Base-by-base conservation (phyloP, 2,888 invertebrate genomes). In the Ennomos quercinarius region DNA sequence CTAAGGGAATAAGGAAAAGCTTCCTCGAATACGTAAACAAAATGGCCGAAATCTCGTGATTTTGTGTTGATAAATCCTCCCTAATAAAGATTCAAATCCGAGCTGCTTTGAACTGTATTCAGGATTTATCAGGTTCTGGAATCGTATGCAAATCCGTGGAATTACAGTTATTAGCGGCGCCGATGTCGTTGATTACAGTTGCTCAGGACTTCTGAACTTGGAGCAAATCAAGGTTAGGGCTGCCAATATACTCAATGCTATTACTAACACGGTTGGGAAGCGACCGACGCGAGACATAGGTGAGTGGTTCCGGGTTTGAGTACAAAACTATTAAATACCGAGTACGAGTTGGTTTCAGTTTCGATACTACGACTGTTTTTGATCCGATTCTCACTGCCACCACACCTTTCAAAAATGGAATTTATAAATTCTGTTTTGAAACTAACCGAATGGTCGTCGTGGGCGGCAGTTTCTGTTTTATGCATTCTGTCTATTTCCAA, bases 101-200 rank as follows among this genome's bases (percentile, higher is more conserved):
- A 37, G 47, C 40, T 13, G n/a, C 42, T 39, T 41, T 47, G 13
- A 44, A 47, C 43, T 42, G 47, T 59, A 54, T 59, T 49, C 50
- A 35, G 17, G 38, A 60, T 60, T 61, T 62, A 65, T 65, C 63
- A 58, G 46, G 42, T 54, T 61, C 41, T 57, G 57, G 51, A 61
- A 57, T 63, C 66, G 54, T 56, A 38, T 50, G 48, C 56, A 62
- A 62, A 61, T 60, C 46, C 51, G 40, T 47, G 55, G 57, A 61
- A 66, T 63, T 54, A 54, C n/a, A 47, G 57, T 61, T 63, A 61
- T 61, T 63, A 64, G 46, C 50, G 38, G 44, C 41, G 58, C 43
- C 41, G 36, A 42, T 61, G 57, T 53, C 56, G 56, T 45, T 61
- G 64, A 66, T 64, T 64, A 55, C 61, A 61, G 59, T 63, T 65